Conservation (phyloP, 2,797 vertebrate species). For the Lagodon rhomboides region DNA sequence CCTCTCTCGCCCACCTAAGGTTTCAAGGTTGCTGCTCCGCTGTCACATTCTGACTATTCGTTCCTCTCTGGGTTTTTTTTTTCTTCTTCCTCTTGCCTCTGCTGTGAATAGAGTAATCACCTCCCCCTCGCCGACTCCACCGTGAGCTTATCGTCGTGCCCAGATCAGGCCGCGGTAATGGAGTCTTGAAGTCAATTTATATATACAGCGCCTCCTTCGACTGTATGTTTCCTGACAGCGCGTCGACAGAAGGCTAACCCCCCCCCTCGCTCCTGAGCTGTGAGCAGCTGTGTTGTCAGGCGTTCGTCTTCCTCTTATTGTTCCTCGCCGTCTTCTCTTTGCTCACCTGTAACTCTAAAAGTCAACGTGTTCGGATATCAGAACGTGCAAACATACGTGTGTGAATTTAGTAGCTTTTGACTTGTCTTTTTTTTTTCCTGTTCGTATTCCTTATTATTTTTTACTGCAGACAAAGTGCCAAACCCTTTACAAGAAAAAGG, state of each 20-base stretch:
- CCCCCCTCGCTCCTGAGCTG: not conserved
- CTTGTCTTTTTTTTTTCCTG: not conserved
- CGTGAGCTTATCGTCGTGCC: slow-evolving; percentile 53
- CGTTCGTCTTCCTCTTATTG: not conserved
- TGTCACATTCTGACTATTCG: slow-evolving; percentile 63
- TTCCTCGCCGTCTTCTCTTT: not conserved
- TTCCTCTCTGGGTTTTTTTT: slow-evolving; percentile 21
- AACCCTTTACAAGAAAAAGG: too few species aligned
- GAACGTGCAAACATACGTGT: not conserved
- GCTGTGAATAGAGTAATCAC: slow-evolving; percentile 59
- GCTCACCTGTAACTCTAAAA: not conserved
- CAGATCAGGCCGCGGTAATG: slow-evolving; percentile 54
- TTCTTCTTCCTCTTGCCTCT: slow-evolving; percentile 4
- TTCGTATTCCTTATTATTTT: not conserved
- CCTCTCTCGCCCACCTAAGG: slow-evolving; percentile 75
- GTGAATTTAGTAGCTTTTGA: not conserved
- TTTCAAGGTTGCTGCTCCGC: slow-evolving; percentile 79
- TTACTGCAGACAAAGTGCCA: not conserved
- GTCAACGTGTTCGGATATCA: not conserved
- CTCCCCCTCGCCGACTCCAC: slow-evolving; percentile 59
- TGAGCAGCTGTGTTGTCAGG: not conserved
- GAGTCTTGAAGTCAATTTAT: slow-evolving; percentile 42
- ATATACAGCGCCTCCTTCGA: slow-evolving; percentile 6
- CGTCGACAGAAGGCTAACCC: not conserved
- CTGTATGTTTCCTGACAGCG: slow-evolving; percentile 15